Conservation (phyloP, 2,888 invertebrate species). For the Tetropium fuscum region DNA sequence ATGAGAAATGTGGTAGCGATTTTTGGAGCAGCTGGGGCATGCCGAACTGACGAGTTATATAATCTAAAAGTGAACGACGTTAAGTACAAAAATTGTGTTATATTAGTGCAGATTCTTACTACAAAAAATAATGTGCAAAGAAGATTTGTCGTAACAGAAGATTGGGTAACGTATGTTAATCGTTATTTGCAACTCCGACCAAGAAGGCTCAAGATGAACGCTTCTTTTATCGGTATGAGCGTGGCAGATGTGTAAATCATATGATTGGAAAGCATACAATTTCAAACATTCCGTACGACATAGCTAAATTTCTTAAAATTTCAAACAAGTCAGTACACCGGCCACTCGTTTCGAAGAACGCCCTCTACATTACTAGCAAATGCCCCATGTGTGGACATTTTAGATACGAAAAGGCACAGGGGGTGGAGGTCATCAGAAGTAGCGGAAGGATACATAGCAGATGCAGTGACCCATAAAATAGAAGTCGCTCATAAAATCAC, state of each 20-base stretch:
- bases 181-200: too few species aligned
- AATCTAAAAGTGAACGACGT: too few species aligned
- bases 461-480: too few species aligned
- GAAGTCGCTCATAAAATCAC: not conserved
- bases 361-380: not conserved
- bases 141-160: too few species aligned
- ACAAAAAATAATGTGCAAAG: too few species aligned
- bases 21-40: too few species aligned
- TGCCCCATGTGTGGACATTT: constrained; percentile 1
- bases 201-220: too few species aligned
- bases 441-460: constrained; percentile 2
- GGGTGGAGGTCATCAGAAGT: not conserved
- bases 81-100: too few species aligned
- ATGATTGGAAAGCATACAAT: not conserved
- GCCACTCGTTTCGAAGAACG: not conserved
- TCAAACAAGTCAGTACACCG: constrained; percentile 1
- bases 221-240: not conserved
- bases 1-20: too few species aligned
- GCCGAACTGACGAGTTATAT: too few species aligned
- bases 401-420: not conserved
- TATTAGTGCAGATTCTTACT: too few species aligned
- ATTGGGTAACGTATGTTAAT: too few species aligned
- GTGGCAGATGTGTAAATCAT: constrained; percentile 1
- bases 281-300: not conserved
- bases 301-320: not conserved